Evolutionary conservation across 53 echinoderm and acorn worm species (phyloP), one percentile per base, ranked within the genome.

Genomic region (Apostichopus leukothele): DNA sequence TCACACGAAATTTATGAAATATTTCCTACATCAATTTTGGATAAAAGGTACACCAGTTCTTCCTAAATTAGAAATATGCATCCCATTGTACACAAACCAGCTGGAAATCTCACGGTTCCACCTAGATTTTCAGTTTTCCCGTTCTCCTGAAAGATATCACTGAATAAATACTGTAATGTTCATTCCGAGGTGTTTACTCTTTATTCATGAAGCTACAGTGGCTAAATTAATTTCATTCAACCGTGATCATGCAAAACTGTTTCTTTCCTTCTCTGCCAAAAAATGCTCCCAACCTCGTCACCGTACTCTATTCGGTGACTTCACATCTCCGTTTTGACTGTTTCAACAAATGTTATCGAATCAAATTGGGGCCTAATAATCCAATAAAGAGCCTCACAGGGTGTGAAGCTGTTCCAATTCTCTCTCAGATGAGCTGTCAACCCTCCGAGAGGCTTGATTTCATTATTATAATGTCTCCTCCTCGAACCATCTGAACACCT

Each of bases 291-390:
- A 11, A 16, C 11, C 16, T 18, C 18, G 20, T 71, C 6, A 71
- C 5, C 71, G 20, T 18, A 19, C n/a, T 18, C 71, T 71, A 5
- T n/a, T 13, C 20, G 6, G 71, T 71, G 71, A 71, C 71, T 71
- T 71, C 16, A 71, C 18, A n/a, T 71, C 71, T 18, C 6, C 6
- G 71, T 71, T 21, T 16, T 18, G 18, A 71, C 71, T 6, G 71
- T 71, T 71, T 71, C 71, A 18, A 18, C 20, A 71, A 71, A 71
- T 71, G 71, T 71, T 71, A 71, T 71, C 18, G 71, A 19, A 71
- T 18, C n/a, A 71, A 71, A 71, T 39, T 71, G 71, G 71, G 71
- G 71, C 71, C 71, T 71, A 71, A 71, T 71, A 71, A 71, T 71
- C 71, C 71, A 71, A 71, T 71, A 18, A 71, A 13, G 20, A 18